Base-by-base conservation (phyloP, 2,113 vertebrate species). In the Neofelis nebulosa region DNA sequence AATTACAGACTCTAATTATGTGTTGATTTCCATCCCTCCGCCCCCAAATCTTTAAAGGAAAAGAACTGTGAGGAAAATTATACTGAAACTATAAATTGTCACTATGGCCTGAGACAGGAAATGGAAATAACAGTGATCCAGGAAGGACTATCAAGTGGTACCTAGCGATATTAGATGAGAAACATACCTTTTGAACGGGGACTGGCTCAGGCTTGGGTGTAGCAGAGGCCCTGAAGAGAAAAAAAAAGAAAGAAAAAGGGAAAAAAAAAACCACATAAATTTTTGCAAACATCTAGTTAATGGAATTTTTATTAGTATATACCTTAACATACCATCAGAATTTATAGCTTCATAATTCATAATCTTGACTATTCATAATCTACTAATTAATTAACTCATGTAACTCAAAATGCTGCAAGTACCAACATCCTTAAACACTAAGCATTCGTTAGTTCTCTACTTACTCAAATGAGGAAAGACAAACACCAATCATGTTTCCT, bases 171-270 rank as follows among this genome's bases (percentile, higher is more conserved):
- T 8, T 18, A 12, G 36, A 82, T 55, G 48, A 85, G 61, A 52
- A 97, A 98, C 98, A 84, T 99, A 99, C 99, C 99, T 99, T 99
- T 84, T 99, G 97, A 90, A 99, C 98, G 50, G 99, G 98, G 95
- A 99, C 96, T 55, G 99, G 98, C 89, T 99, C 99, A 4, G 99
- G 98, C 98, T 99, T 99, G 12, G 98, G 85, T 95, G 98, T 86
- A 97, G 99, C 98, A 94, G 99, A 76, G 82, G 98, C 99, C 98
- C 99, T 99, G 96, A 23, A 98, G n/a, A 2, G 3, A 98, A 50
- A 93, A 45, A 38, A 3, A 48, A 96, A 36, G 65, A 38, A 96
- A 61, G 25, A 87, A 63, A 5, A 92, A 25, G 7, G 21, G 3
- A 7, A 13, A 82, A 31, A 48, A 50, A 68, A 48, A 86, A 55